Conservation (phyloP, 1,140 invertebrate species). For the Zaprionus taronus region DNA sequence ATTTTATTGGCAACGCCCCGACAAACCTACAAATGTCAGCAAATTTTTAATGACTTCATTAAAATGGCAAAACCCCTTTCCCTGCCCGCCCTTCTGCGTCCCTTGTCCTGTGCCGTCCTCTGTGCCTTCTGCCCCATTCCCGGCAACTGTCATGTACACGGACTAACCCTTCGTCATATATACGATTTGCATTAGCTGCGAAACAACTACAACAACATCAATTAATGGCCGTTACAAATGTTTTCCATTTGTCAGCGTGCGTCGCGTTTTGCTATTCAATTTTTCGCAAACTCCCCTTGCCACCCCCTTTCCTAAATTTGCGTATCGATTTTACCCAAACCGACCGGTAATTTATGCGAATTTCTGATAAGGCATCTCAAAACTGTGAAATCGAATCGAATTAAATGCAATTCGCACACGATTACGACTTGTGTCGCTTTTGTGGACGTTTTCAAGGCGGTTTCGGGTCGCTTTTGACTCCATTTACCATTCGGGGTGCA, state of each 20-base stretch:
- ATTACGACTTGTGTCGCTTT: slow-evolving; percentile 19
- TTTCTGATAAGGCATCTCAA: slow-evolving; percentile 76
- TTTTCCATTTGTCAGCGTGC: slow-evolving; percentile 78
- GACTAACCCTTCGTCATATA: slow-evolving; percentile 65
- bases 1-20: slow-evolving; percentile 70
- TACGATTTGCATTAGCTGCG: slow-evolving; percentile 67
- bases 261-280: slow-evolving; percentile 52
- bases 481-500: background rate
- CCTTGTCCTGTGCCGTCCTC: slow-evolving; percentile 3
- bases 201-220: slow-evolving; percentile 61
- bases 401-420: slow-evolving; percentile 38
- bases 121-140: background rate
- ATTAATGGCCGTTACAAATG: slow-evolving; percentile 81
- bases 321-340: slow-evolving; percentile 64
- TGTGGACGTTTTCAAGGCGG: slow-evolving; percentile 17
- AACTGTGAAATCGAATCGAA: slow-evolving; percentile 53
- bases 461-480: slow-evolving; percentile 14
- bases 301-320: slow-evolving; percentile 60
- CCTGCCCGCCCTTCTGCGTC: background rate
- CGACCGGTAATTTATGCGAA: slow-evolving; percentile 68
- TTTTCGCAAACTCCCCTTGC: slow-evolving; percentile 51
- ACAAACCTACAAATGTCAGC: slow-evolving; percentile 74
- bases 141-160: background rate
- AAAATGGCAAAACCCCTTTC: slow-evolving; percentile 36
- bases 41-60: slow-evolving; percentile 79